Percentiles rank a stretch among this genome's conserved stretches.
phyloP scores from a whole-genome alignment of 2,888 invertebrate species.

The Clivina fossor region DNA sequence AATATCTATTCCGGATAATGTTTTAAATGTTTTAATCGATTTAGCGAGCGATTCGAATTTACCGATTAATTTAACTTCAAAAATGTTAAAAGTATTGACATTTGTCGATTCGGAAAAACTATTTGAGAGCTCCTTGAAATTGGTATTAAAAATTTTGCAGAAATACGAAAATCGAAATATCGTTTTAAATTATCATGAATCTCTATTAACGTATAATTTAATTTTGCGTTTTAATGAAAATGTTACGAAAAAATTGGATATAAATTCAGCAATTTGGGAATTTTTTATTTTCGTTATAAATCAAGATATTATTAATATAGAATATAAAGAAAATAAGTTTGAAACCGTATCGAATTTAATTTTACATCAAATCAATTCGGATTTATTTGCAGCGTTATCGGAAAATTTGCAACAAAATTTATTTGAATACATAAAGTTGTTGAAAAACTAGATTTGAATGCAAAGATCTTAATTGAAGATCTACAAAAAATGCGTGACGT shows the following conservation, averaged over 20 bases:
- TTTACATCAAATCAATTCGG: slow-evolving; percentile 60
- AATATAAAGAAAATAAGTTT: slow-evolving; percentile 51
- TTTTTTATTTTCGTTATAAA: slow-evolving; percentile 60
- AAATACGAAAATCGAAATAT: slow-evolving; percentile 36
- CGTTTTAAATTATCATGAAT: slow-evolving; percentile 39
- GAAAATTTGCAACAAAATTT: slow-evolving; percentile 63
- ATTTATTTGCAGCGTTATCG: slow-evolving; percentile 60
- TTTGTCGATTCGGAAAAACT: slow-evolving; percentile 42
- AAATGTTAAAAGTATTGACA: slow-evolving; percentile 50
- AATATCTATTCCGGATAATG: slow-evolving; percentile 57
- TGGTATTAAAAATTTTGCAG: slow-evolving; percentile 43
- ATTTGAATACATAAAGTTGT: slow-evolving; percentile 66
- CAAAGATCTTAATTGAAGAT: slow-evolving; percentile 61
- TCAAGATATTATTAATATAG: slow-evolving; percentile 56
- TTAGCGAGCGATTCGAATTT: slow-evolving; percentile 50
- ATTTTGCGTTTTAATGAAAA: slow-evolving; percentile 44
- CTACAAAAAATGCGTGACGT: slow-evolving; percentile 63
- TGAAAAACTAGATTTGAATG: slow-evolving; percentile 67
- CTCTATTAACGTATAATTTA: slow-evolving; percentile 42
- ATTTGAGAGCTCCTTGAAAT: slow-evolving; percentile 43
- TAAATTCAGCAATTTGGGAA: slow-evolving; percentile 56
- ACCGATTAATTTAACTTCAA: slow-evolving; percentile 53
- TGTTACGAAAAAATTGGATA: slow-evolving; percentile 41
- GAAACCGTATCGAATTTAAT: slow-evolving; percentile 56
- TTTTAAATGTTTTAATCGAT: slow-evolving; percentile 46